Percentiles rank a stretch among this genome's conserved stretches.
Conservation (phyloP, 2,797 vertebrate genomes). For the Philypnodon macrostomus region DNA sequence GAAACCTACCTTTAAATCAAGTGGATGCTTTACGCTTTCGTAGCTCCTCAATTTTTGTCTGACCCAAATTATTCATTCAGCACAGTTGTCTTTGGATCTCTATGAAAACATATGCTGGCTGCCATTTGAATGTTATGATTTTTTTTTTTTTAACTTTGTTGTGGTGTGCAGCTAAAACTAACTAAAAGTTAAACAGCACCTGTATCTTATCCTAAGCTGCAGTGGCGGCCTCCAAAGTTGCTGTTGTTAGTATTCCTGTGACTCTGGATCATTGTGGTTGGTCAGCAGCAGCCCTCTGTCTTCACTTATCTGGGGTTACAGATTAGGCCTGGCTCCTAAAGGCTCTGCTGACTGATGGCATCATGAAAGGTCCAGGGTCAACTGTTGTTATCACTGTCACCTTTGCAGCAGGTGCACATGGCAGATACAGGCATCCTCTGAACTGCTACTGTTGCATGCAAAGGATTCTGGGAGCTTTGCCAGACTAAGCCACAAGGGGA, state of each 20-base stretch:
- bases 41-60: too few species aligned
- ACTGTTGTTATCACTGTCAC: slow-evolving; percentile 68
- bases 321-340: slow-evolving; percentile 35
- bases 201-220: slow-evolving; percentile 41
- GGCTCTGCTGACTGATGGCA: slow-evolving; percentile 60
- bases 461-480: slow-evolving; percentile 73
- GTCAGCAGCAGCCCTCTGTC: slow-evolving; percentile 23
- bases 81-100: background rate
- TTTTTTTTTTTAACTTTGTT: slow-evolving; percentile 1
- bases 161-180: too few species aligned
- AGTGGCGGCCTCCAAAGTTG: slow-evolving; percentile 35
- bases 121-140: slow-evolving; percentile 17
- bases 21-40: too few species aligned
- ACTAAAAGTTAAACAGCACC: slow-evolving; percentile 6
- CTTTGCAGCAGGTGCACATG: slow-evolving; percentile 68
- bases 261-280: slow-evolving; percentile 15
- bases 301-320: slow-evolving; percentile 11
- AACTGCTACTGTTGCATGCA: slow-evolving; percentile 50
- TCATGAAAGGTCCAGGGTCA: slow-evolving; percentile 67
- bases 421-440: slow-evolving; percentile 61
- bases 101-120: slow-evolving; percentile 2
- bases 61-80: too few species aligned
- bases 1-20: too few species aligned
- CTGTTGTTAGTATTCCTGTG: slow-evolving; percentile 32
- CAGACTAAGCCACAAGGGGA: slow-evolving; percentile 60